Conservation (phyloP, 2,888 invertebrate species). For the Erannis defoliaria region DNA sequence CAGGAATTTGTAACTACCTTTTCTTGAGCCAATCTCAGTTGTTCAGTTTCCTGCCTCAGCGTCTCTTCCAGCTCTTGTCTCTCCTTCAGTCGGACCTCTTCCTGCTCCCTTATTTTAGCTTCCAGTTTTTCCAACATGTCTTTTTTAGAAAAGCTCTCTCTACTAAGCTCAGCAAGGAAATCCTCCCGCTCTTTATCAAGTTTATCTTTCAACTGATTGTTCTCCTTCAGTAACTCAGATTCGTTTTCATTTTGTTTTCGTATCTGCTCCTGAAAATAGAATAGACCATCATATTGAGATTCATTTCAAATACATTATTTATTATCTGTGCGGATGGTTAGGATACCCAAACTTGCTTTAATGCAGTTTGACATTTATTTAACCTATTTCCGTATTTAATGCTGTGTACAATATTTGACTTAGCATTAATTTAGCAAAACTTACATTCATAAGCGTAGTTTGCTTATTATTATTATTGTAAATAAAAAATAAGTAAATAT, state of each 20-base stretch:
- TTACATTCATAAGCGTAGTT: no score
- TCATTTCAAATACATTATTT: background rate
- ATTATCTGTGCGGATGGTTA: no score
- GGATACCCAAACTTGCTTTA: no score
- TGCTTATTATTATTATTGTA: no score
- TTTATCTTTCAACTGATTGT: conserved; percentile 76
- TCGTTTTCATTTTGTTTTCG: conserved; percentile 73
- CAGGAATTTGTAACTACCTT: conserved; percentile 56
- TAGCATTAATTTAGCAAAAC: no score
- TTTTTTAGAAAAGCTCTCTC: conserved; percentile 84
- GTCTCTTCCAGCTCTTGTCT: conserved; percentile 70
- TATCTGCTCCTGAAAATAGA: conserved; percentile 70
- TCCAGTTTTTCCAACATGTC: conserved; percentile 81
- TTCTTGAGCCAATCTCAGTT: conserved; percentile 76
- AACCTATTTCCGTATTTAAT: no score
- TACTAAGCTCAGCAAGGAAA: conserved; percentile 77
- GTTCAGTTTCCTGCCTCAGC: conserved; percentile 73
- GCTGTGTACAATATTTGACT: no score
- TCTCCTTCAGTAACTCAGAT: conserved; percentile 76
- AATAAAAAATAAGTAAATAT: background rate
- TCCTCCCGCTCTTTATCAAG: conserved; percentile 80
- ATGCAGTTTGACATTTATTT: no score
- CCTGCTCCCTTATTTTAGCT: conserved; percentile 78
- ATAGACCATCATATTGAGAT: no score
- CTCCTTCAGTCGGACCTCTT: conserved; percentile 75